A percentile compares a stretch with the other conserved stretches of the same genome.
These are phyloP conservation scores for Encarsia formosa DNA, from an alignment of 2,888 invertebrate genomes.

Conservation along the genomic window DNA sequence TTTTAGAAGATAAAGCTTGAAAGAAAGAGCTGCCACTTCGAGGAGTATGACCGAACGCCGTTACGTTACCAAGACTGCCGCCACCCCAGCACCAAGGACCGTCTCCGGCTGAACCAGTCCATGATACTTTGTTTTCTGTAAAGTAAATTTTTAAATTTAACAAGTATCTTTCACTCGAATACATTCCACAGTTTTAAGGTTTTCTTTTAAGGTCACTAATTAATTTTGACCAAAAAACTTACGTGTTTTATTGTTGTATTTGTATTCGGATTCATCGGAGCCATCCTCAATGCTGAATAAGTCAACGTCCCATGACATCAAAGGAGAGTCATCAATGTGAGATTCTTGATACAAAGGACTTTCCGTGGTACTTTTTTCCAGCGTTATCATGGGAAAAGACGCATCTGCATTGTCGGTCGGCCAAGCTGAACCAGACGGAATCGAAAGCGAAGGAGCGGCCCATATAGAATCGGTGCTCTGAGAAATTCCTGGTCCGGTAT, in stretches of 20 bases:
- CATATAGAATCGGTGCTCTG: slow-evolving; percentile 48
- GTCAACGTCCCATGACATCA: slow-evolving; percentile 47
- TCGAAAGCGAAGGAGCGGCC: slow-evolving; percentile 49
- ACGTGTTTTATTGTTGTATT: slow-evolving; percentile 41
- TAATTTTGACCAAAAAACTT: slow-evolving; percentile 20
- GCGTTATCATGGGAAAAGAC: slow-evolving; percentile 39
- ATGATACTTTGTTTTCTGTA: slow-evolving; percentile 43
- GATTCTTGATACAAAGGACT: slow-evolving; percentile 38
- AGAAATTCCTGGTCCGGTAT: slow-evolving; percentile 50
- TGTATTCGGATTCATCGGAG: slow-evolving; percentile 39
- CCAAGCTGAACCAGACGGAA: slow-evolving; percentile 47
- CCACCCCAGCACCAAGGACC: slow-evolving; percentile 49
- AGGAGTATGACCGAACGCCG: slow-evolving; percentile 60
- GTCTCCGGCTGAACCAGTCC: slow-evolving; percentile 46
- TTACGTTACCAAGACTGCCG: slow-evolving; percentile 52
- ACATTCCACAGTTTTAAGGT: background rate
- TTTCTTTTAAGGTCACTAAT: background rate
- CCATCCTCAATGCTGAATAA: slow-evolving; percentile 45
- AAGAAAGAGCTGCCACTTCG: slow-evolving; percentile 60
- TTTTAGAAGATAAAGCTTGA: slow-evolving; percentile 55
- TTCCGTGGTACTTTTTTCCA: slow-evolving; percentile 36
- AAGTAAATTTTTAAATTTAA: slow-evolving; percentile 13
- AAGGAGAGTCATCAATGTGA: slow-evolving; percentile 42
- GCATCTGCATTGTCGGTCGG: slow-evolving; percentile 41
- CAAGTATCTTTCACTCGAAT: too few relatives aligned